Evolutionary conservation across 2,113 vertebrate species (phyloP).

Genomic region (Silurus asotus): DNA sequence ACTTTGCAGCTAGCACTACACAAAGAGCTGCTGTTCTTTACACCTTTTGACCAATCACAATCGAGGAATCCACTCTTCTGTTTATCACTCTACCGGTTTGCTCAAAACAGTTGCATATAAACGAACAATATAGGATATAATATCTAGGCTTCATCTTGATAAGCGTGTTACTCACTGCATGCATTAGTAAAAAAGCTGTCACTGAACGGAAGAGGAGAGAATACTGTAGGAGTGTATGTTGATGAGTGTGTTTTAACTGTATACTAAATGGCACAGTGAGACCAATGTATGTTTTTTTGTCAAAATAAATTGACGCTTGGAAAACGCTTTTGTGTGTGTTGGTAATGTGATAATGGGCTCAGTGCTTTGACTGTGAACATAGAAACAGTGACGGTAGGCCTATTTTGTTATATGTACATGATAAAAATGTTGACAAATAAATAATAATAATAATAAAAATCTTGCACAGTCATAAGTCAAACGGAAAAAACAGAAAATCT

Average conservation of each 20-base stretch:
- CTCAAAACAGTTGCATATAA: slow-evolving; percentile 56
- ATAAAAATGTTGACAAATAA: background rate
- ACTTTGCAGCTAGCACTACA: background rate
- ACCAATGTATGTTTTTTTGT: background rate
- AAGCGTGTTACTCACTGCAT: slow-evolving; percentile 53
- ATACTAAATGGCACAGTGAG: background rate
- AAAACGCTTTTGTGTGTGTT: background rate
- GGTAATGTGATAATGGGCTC: background rate
- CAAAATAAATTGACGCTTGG: background rate
- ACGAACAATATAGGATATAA: slow-evolving; percentile 60
- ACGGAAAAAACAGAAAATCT: too few species aligned
- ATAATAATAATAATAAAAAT: background rate
- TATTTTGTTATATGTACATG: background rate
- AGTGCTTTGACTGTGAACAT: slow-evolving; percentile 15
- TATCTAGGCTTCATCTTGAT: slow-evolving; percentile 67
- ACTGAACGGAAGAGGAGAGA: slow-evolving; percentile 64
- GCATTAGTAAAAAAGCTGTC: slow-evolving; percentile 62
- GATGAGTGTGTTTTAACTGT: slow-evolving; percentile 4
- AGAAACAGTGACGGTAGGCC: background rate
- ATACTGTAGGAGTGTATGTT: background rate
- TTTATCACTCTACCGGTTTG: slow-evolving; percentile 10
- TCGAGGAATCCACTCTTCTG: background rate
- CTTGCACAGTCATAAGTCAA: too few species aligned
- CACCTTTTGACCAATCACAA: background rate
- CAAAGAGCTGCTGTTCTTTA: background rate